Percentiles rank a stretch among this genome's conserved stretches.
These are phyloP conservation scores for Charaxes varanes DNA, from an alignment of 1,140 invertebrate species.

Conservation along the genomic window DNA sequence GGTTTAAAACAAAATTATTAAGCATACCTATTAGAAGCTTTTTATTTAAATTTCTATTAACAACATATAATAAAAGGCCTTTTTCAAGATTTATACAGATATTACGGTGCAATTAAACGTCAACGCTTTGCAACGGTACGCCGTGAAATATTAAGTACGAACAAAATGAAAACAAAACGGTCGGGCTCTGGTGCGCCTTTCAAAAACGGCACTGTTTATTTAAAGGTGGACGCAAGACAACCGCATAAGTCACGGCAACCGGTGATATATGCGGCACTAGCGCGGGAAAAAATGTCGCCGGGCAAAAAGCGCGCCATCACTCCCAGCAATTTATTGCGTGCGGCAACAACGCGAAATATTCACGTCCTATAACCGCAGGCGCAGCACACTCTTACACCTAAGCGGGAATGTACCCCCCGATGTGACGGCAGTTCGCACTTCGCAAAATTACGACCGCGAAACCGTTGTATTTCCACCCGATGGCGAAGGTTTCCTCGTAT, in stretches of 20 bases:
- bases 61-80: too few relatives aligned
- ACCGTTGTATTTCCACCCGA: constrained; percentile 27
- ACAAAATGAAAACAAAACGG: constrained; percentile 27
- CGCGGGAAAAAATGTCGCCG: constrained; percentile 70
- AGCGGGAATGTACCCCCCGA: constrained; percentile 60
- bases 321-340: constrained; percentile 59
- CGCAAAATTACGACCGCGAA: constrained; percentile 59
- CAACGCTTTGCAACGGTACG: too few relatives aligned
- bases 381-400: constrained; percentile 53
- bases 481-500: constrained; percentile 15
- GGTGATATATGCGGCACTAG: constrained; percentile 62
- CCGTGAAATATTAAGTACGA: constrained; percentile 27
- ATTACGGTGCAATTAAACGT: background rate
- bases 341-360: constrained; percentile 60
- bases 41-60: too few relatives aligned
- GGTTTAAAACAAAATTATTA: too few relatives aligned
- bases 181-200: constrained; percentile 29
- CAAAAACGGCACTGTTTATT: constrained; percentile 52
- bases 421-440: constrained; percentile 69
- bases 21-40: too few relatives aligned
- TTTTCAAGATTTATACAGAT: background rate
- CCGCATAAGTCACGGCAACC: constrained; percentile 59
- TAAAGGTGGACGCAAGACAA: constrained; percentile 45
- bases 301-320: constrained; percentile 64
- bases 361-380: constrained; percentile 37